Base-by-base conservation (phyloP, 1,140 invertebrate species). In the Centruroides sculpturatus region DNA sequence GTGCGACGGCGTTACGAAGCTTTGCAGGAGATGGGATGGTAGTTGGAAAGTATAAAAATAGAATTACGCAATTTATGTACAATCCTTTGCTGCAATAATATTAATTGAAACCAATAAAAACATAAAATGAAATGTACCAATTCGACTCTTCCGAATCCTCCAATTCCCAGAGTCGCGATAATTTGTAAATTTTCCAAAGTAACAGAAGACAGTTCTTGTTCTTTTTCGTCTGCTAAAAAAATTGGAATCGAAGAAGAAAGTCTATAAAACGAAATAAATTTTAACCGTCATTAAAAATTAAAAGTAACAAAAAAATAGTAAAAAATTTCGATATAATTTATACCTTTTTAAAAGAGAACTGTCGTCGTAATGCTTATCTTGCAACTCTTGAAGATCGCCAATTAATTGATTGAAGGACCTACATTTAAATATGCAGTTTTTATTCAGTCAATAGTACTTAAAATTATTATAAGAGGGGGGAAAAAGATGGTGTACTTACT, bases 81-180 rank as follows among this genome's bases (percentile, higher is more conserved):
- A 2, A 23, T 23, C 23, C 23, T 2, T 23, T 23, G 23, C 23
- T 23, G 23, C 23, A 23, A 23, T 23, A 23, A 23, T 23, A 23
- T 23, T 23, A 23, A 23, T 23, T 23, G 23, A 23, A 23, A 23
- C 23, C 1, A 23, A 23, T 23, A 23, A 23, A 23, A 23, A 23
- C 23, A 23, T 51, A 93, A 62, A 98, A 76, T 74, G 10, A 55
- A 54, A 96, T 94, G 0, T 1, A 92, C 89, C 48, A 97, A 76
- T 68, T 93, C 88, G 0, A 96, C 93, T 5, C 90, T 78, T 0
- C 93, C 93, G 69, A 96, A 96, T 10, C 91, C 93, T 6, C 93
- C 95, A 35, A 98, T 92, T 47, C 95, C 95, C 3, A 98, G 75
- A 1, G 94, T 98, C 0, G 91, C 87, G 52, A 98, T 79, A 5